phyloP scores from a whole-genome alignment of 2,797 vertebrate species.

The Champsocephalus gunnari region DNA sequence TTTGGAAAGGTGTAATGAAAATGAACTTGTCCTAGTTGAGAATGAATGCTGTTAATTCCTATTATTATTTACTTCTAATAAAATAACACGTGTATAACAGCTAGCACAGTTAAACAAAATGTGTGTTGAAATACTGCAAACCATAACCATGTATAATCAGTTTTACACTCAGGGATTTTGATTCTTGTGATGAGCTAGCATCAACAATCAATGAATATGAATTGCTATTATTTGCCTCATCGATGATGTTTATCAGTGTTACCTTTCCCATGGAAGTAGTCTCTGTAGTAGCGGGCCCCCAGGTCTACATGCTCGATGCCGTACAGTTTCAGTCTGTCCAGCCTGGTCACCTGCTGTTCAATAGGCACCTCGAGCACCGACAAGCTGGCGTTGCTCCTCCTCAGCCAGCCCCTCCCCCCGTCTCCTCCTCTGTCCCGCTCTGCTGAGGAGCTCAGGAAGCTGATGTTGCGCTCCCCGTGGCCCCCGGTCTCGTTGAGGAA shows the following conservation, averaged over 20 bases:
- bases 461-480: conserved; percentile 88
- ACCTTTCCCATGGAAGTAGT: conserved; percentile 94
- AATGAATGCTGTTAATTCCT: background rate
- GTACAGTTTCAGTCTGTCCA: conserved; percentile 87
- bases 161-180: background rate
- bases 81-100: background rate
- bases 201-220: background rate
- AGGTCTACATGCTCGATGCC: conserved; percentile 93
- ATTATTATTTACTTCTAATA: background rate
- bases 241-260: conserved; percentile 30
- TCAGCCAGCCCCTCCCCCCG: conserved; percentile 74
- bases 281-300: conserved; percentile 92
- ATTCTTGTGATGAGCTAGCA: background rate
- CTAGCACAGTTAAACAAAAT: background rate
- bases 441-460: conserved; percentile 87
- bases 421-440: conserved; percentile 68
- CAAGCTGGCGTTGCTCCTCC: conserved; percentile 90
- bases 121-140: background rate
- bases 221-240: background rate
- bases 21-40: background rate
- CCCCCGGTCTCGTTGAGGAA: conserved; percentile 95
- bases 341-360: conserved; percentile 85
- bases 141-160: background rate
- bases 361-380: conserved; percentile 89
- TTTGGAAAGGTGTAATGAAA: background rate